phyloP scores from a whole-genome alignment of 2,113 vertebrate genomes.

The Hydrolagus affinis region DNA sequence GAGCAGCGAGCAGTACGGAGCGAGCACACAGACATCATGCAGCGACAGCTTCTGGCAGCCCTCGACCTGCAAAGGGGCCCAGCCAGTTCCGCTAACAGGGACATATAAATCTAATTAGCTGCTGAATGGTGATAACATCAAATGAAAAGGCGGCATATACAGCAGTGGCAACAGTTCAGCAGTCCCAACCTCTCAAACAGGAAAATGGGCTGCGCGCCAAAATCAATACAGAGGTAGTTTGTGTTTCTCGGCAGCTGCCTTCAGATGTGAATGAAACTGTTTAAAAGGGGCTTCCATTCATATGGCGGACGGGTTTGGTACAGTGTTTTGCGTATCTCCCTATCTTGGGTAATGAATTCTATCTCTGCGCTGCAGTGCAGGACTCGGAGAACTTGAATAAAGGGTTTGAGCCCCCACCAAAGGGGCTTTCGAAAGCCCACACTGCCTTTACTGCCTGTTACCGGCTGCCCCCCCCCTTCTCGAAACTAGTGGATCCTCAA shows the following conservation, averaged over 20 bases:
- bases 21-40: constrained; percentile 12
- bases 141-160: constrained; percentile 29
- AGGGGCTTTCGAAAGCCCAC: no score
- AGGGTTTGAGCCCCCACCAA: no score
- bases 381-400: neutral
- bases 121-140: constrained; percentile 29
- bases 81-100: constrained; percentile 32
- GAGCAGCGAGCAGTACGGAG: neutral
- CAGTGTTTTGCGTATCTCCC: neutral
- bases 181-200: constrained; percentile 30
- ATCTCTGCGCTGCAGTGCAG: neutral
- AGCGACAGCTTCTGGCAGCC: constrained; percentile 29
- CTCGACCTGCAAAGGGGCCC: constrained; percentile 26
- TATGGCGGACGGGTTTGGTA: constrained; percentile 4
- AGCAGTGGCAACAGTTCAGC: constrained; percentile 32
- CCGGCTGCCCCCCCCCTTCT: neutral
- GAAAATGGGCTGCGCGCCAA: constrained; percentile 10
- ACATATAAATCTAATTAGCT: constrained; percentile 33
- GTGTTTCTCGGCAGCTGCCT: constrained; percentile 30
- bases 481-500: neutral
- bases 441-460: neutral
- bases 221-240: constrained; percentile 26
- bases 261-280: constrained; percentile 25
- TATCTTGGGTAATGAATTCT: constrained; percentile 7
- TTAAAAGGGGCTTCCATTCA: constrained; percentile 29